Conservation (phyloP, 2,797 vertebrate species). For the Sarcophilus harrisii region DNA sequence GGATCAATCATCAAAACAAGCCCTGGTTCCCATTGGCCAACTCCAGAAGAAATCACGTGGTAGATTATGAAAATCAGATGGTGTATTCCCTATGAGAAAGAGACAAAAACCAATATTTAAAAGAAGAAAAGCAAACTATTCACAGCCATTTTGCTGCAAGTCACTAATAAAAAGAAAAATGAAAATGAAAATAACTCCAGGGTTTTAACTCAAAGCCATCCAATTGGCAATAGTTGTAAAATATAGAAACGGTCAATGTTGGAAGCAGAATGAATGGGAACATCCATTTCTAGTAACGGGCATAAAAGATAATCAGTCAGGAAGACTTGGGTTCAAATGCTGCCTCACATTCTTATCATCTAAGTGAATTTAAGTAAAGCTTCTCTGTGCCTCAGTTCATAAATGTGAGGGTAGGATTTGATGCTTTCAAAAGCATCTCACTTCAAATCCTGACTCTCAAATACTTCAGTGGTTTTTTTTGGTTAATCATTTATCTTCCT, state of each 20-base stretch:
- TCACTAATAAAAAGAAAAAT: background rate
- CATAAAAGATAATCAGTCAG: background rate
- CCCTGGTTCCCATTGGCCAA: background rate
- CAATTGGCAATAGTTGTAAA: background rate
- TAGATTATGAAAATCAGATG: constrained; percentile 9
- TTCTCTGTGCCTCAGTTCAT: background rate
- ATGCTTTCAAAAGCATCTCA: background rate
- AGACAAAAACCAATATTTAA: background rate
- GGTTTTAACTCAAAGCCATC: background rate
- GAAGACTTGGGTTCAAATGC: background rate
- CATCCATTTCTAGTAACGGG: background rate
- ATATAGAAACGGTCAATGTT: background rate
- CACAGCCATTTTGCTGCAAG: background rate
- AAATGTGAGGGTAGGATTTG: background rate
- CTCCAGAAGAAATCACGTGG: background rate
- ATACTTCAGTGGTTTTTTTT: background rate
- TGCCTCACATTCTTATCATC: background rate
- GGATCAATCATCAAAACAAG: background rate
- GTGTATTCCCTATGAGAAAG: background rate
- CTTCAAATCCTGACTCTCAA: background rate
- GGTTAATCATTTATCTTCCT: background rate
- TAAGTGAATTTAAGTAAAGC: background rate
- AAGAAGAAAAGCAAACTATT: background rate
- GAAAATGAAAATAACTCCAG: background rate
- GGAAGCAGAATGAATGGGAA: background rate